phyloP scores from a whole-genome alignment of 2,113 vertebrate genomes.

The Gobio gobio region DNA sequence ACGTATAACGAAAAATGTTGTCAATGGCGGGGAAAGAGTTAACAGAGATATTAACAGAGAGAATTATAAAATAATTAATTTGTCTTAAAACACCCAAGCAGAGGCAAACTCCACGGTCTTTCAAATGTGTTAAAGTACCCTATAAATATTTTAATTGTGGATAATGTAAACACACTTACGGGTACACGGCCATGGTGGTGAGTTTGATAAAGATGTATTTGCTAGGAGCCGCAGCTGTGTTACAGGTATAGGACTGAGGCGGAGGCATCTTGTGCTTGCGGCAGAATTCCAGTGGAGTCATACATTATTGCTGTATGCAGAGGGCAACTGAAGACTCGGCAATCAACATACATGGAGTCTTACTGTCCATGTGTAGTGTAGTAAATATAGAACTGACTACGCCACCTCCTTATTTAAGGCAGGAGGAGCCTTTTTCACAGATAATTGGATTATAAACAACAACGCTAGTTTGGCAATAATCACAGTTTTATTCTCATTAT shows the following conservation, averaged over 20 bases:
- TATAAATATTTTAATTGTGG: background rate
- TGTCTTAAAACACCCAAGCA: background rate
- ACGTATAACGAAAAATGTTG: no score
- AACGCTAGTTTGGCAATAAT: no score
- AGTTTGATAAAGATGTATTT: conserved; percentile 95
- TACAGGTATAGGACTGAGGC: conserved; percentile 93
- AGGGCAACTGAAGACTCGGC: conserved; percentile 95
- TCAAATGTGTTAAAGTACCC: background rate
- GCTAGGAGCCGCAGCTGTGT: conserved; percentile 82
- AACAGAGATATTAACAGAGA: no score
- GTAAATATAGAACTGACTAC: no score
- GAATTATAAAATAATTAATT: no score
- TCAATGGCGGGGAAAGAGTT: no score
- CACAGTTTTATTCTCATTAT: no score
- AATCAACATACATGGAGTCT: conserved; percentile 91
- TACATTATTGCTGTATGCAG: conserved; percentile 88
- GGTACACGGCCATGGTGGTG: conserved; percentile 96
- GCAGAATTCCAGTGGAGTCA: conserved; percentile 93
- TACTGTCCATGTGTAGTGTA: no score
- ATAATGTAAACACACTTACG: conserved; percentile 81
- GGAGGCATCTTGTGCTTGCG: conserved; percentile 96
- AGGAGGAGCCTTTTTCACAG: no score
- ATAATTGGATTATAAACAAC: no score
- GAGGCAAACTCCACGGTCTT: background rate
- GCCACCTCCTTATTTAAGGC: no score